Evolutionary conservation across 2,113 vertebrate genomes (phyloP), one percentile per base, ranked within the genome.

Genomic region (Promerops cafer): DNA sequence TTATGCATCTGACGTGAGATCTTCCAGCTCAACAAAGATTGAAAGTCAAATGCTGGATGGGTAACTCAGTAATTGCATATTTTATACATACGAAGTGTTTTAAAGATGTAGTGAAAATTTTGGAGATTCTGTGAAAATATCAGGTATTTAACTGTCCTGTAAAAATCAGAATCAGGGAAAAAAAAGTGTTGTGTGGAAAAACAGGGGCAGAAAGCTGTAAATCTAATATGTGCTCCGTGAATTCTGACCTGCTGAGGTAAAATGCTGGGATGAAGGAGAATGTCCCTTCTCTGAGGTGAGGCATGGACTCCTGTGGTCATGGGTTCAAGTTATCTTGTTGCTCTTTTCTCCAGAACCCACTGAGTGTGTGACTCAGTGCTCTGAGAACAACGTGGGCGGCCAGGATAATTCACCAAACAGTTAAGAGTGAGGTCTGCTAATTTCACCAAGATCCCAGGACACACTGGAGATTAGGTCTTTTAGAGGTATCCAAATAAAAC

Each of bases 291-390:
- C 56, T 56, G 69, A 78, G 23, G 11, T 50, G 26, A 31, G 65
- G 31, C 40, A 50, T 0, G 0, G 39, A 22, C 23, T 39, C 35
- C 35, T 85, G 42, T 0, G 2, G 8, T 42, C 9, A 10, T 9
- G 10, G 11, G 7, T 52, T 30, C 1, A 5, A n/a, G 9, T 4
- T 16, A 5, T 37, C 11, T 39, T 42, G 7, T 52, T 88, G 22
- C 7, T 64, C 19, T 40, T 78, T 68, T 18, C 33, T 68, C 16
- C 31, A 64, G 49, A 26, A 47, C 17, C 4, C 33, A 30, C 1
- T 0, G 0, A 24, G 39, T 28, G 20, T 15, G 40, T 54, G 42
- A 81, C 6, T 72, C 31, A 7, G 9, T 42, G 12, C 7, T 7
- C 9, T 11, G 10, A 74, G 45, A 33, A 14, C 13, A 74, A 26